phyloP scores from a whole-genome alignment of 1,140 invertebrate genomes.

The Pectinophora gossypiella region DNA sequence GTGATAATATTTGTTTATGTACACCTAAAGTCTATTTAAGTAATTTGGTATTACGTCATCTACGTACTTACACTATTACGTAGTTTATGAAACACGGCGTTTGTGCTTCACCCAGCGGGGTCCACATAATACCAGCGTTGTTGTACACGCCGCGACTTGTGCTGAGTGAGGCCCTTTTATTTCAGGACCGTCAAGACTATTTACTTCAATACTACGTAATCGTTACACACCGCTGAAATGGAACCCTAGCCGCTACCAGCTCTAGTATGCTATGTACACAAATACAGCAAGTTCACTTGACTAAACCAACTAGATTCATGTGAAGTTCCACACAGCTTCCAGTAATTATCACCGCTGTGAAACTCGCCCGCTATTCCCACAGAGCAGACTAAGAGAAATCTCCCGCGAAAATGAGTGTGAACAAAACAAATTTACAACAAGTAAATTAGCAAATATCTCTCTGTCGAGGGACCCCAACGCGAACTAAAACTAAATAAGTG shows the following conservation, averaged over 20 bases:
- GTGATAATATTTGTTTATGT: no score
- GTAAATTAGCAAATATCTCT: constrained; percentile 66
- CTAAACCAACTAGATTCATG: neutral
- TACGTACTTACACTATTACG: no score
- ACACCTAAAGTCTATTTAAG: no score
- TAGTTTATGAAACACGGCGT: no score
- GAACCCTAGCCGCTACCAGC: neutral
- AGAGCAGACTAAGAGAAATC: neutral
- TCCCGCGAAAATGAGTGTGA: constrained; percentile 26
- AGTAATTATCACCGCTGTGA: neutral
- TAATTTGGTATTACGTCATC: no score
- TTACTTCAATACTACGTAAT: no score
- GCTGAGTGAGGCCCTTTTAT: no score
- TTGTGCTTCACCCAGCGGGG: no score
- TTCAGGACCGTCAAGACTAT: no score
- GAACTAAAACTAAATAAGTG: constrained; percentile 70
- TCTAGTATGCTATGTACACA: neutral
- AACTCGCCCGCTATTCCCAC: neutral
- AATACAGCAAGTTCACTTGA: neutral
- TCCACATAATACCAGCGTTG: no score
- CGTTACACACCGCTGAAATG: neutral
- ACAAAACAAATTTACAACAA: constrained; percentile 63
- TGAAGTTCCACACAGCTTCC: neutral
- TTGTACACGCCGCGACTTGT: no score
- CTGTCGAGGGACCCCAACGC: constrained; percentile 46